Conservation (phyloP, 2,888 invertebrate genomes). For the Drosophila hamatofila region DNA sequence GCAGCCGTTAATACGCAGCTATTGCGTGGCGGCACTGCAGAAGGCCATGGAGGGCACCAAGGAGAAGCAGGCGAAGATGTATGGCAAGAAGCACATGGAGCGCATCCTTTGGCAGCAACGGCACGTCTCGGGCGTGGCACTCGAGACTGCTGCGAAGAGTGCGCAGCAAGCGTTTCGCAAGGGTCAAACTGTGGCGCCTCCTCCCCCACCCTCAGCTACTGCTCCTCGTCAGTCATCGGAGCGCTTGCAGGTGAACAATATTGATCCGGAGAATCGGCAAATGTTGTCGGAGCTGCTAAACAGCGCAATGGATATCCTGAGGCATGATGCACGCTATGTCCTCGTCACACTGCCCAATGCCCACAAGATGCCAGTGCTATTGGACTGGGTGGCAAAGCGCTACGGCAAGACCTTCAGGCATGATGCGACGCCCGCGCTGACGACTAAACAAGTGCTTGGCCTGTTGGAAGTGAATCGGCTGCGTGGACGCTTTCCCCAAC, state of each 20-base stretch:
- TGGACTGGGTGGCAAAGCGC: conserved; percentile 68
- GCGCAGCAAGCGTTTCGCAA: conserved; percentile 13
- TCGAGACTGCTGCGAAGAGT: conserved; percentile 23
- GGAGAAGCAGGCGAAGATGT: neutral
- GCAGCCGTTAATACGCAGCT: conserved; percentile 29
- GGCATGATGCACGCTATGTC: conserved; percentile 66
- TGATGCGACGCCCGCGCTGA: neutral
- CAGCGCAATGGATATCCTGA: conserved; percentile 52
- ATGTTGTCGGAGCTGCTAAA: conserved; percentile 54
- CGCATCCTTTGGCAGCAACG: neutral
- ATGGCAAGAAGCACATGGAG: neutral
- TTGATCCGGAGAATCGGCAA: conserved; percentile 63
- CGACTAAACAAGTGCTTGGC: conserved; percentile 18
- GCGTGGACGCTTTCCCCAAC: fast-evolving
- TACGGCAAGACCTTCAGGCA: conserved; percentile 61
- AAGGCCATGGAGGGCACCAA: neutral
- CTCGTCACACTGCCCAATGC: conserved; percentile 75
- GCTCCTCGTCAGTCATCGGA: too few relatives aligned
- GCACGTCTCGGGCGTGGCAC: neutral
- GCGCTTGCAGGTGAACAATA: conserved; percentile 6
- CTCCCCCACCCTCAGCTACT: too few relatives aligned
- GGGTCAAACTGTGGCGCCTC: neutral
- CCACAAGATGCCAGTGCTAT: conserved; percentile 66
- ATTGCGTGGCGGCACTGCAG: conserved; percentile 42
- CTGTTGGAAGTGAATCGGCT: neutral